phyloP scores from a whole-genome alignment of 2,797 vertebrate genomes.

The Jordanella pulchra region DNA sequence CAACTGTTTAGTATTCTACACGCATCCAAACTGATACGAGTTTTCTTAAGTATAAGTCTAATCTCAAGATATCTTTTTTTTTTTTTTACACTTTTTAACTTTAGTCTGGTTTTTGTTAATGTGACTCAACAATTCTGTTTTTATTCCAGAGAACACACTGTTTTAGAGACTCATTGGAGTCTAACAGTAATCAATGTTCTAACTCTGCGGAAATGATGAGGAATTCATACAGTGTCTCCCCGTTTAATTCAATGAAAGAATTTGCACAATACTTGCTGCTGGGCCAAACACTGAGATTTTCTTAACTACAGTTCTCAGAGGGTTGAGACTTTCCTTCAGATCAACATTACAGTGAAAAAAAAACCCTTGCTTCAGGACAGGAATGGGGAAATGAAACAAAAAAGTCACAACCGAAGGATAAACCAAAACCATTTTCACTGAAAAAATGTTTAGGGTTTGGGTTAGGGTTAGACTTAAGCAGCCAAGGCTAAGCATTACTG shows the following conservation, averaged over 20 bases:
- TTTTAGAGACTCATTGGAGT: background rate
- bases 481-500: constrained; percentile 18
- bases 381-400: constrained; percentile 49
- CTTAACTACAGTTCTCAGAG: background rate
- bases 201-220: constrained; percentile 2
- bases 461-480: constrained; percentile 3
- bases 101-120: background rate
- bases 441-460: background rate
- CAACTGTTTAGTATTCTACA: background rate
- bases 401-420: constrained; percentile 16
- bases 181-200: background rate
- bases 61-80: background rate
- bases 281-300: background rate
- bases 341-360: constrained; percentile 4
- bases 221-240: constrained; percentile 12
- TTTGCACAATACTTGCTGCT: constrained; percentile 8
- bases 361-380: constrained; percentile 3
- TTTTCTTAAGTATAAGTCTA: background rate
- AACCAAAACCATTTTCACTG: constrained; percentile 30
- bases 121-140: background rate
- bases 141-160: background rate
- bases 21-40: background rate
- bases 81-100: too few relatives aligned
- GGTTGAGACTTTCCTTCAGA: constrained; percentile 1
- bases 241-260: constrained; percentile 4